These are phyloP conservation scores for Stenopsyche tienmushanensis DNA, from an alignment of 1,140 invertebrate genomes.

Conservation along the genomic window DNA sequence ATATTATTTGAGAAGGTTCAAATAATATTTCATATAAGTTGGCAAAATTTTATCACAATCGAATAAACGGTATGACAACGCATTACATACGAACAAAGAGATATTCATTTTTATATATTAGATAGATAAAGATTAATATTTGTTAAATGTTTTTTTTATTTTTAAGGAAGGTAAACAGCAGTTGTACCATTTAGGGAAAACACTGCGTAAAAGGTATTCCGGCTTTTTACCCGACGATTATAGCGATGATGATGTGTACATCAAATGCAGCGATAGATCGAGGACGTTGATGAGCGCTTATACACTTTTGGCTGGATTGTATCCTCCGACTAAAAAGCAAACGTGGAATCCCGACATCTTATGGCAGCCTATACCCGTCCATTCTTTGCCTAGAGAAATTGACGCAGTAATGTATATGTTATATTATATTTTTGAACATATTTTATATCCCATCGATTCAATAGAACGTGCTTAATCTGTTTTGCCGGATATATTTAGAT, in stretches of 20 bases:
- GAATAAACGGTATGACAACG: no score
- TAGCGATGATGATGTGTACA: conserved; percentile 63
- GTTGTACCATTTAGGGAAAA: conserved; percentile 74
- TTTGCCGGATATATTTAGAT: no score
- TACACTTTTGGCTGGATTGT: conserved; percentile 79
- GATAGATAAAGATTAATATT: neutral
- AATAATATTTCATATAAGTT: no score
- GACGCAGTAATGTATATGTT: conserved; percentile 62
- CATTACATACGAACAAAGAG: no score
- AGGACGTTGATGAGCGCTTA: conserved; percentile 86
- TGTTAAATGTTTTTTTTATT: conserved; percentile 12
- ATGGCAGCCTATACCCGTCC: conserved; percentile 89
- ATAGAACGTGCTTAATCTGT: no score
- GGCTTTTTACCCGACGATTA: conserved; percentile 66
- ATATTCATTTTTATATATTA: neutral
- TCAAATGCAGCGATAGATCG: conserved; percentile 78
- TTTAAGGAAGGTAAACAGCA: conserved; percentile 75
- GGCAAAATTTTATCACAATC: no score
- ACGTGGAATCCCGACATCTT: conserved; percentile 69
- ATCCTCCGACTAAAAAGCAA: conserved; percentile 68
- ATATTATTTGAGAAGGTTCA: no score
- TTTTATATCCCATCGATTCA: no score
- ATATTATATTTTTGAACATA: neutral
- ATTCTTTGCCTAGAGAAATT: conserved; percentile 64
- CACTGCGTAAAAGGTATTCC: conserved; percentile 68